A percentile compares a stretch with the other conserved stretches of the same genome.
phyloP scores from a whole-genome alignment of 2,797 vertebrate genomes.

The Lepilemur ruficaudatus region DNA sequence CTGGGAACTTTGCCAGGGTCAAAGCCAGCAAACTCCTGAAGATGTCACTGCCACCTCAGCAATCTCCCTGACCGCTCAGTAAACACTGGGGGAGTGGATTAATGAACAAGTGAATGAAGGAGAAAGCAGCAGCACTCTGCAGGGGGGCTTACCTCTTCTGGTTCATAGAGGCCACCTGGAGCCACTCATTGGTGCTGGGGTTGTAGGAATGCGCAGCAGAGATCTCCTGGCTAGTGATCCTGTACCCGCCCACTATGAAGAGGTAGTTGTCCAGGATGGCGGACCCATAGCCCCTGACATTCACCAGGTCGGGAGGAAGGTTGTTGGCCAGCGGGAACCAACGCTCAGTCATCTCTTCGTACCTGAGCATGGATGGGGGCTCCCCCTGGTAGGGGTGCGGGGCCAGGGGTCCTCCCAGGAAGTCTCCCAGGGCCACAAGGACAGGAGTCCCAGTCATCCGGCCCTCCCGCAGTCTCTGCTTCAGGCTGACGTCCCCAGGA shows the following conservation, averaged over 20 bases:
- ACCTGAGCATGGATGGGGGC: conserved; percentile 92
- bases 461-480: conserved; percentile 88
- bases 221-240: conserved; percentile 95
- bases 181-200: conserved; percentile 94
- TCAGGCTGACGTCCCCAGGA: conserved; percentile 74
- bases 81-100: too few species aligned
- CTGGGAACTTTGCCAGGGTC: neutral
- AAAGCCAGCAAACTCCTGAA: neutral
- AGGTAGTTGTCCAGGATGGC: conserved; percentile 95
- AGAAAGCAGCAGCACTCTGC: neutral
- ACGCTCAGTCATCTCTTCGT: conserved; percentile 89
- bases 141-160: conserved; percentile 91
- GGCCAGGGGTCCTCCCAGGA: conserved; percentile 86
- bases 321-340: conserved; percentile 93
- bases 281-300: conserved; percentile 92
- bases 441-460: conserved; percentile 91
- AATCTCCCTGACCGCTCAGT: neutral
- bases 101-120: neutral
- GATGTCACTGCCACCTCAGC: neutral
- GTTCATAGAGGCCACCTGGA: conserved; percentile 93
- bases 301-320: conserved; percentile 91
- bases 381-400: conserved; percentile 88
- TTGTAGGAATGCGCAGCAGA: conserved; percentile 95
- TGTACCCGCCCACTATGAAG: conserved; percentile 94
- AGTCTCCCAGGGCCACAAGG: conserved; percentile 91